Conservation (phyloP, 2,888 invertebrate species). For the Electrophaes corylata region DNA sequence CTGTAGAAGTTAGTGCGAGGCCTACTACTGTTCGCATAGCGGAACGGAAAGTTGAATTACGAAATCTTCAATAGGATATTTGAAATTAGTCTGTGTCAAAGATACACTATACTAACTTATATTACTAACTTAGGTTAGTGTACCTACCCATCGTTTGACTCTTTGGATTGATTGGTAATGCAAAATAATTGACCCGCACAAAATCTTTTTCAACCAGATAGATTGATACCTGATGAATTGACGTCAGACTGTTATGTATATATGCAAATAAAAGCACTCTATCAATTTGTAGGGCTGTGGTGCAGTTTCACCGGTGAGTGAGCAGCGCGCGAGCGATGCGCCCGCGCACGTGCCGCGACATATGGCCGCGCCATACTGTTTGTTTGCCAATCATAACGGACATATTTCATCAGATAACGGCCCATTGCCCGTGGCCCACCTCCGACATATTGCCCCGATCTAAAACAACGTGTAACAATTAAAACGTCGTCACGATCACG, state of each 20-base stretch:
- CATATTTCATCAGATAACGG: conserved; percentile 85
- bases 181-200: conserved; percentile 19
- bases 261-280: conserved; percentile 29
- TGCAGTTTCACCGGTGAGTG: conserved; percentile 79
- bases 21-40: too few species aligned
- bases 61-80: too few species aligned
- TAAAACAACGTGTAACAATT: conserved; percentile 80
- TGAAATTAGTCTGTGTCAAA: too few species aligned
- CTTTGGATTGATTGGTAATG: not conserved
- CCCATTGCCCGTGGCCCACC: conserved; percentile 57
- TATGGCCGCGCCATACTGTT: conserved; percentile 83
- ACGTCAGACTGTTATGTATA: conserved; percentile 16
- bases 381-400: conserved; percentile 85
- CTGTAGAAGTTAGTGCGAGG: too few species aligned
- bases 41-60: too few species aligned
- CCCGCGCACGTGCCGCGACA: conserved; percentile 82
- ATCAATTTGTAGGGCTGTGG: conserved; percentile 42
- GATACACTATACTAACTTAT: too few species aligned
- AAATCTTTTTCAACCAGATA: conserved; percentile 16
- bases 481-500: conserved; percentile 69
- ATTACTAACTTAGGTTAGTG: too few species aligned
- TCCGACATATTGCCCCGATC: conserved; percentile 74
- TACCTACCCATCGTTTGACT: too few species aligned
- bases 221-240: conserved; percentile 21
- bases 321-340: conserved; percentile 75